Evolutionary conservation across 2,113 vertebrate genomes (phyloP).

Genomic region (Carassius carassius): DNA sequence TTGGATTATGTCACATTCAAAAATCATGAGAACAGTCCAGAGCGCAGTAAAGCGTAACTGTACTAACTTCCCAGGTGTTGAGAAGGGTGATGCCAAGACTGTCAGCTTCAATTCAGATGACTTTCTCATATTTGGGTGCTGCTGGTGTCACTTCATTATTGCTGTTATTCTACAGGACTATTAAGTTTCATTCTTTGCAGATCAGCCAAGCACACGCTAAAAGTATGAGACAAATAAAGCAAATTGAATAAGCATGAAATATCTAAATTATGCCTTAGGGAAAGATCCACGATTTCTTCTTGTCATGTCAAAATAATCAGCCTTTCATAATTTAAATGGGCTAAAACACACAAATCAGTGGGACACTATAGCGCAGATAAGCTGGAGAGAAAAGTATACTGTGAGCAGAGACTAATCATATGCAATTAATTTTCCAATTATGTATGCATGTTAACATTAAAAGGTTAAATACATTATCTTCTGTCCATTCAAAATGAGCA

Average conservation of each 20-base stretch:
- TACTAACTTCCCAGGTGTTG: conserved; percentile 15
- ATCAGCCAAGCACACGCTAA: neutral
- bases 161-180: neutral
- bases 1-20: conserved; percentile 26
- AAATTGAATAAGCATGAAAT: neutral
- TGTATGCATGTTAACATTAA: neutral
- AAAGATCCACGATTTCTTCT: neutral
- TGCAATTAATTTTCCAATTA: neutral
- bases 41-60: conserved; percentile 5
- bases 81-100: neutral
- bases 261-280: neutral
- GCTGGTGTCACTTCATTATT: conserved; percentile 51
- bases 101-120: conserved; percentile 68
- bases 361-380: no score
- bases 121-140: conserved; percentile 79
- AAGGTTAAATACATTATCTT: neutral
- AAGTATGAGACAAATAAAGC: neutral
- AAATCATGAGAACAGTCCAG: conserved; percentile 23
- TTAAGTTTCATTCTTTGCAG: neutral
- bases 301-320: neutral
- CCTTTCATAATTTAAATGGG: neutral
- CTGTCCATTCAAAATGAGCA: neutral
- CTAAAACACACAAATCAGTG: no score
- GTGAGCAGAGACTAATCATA: neutral
- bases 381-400: no score